Evolutionary conservation across 1,140 invertebrate genomes (phyloP), one percentile per base, ranked within the genome.

Genomic region (Danaus melanippus): DNA sequence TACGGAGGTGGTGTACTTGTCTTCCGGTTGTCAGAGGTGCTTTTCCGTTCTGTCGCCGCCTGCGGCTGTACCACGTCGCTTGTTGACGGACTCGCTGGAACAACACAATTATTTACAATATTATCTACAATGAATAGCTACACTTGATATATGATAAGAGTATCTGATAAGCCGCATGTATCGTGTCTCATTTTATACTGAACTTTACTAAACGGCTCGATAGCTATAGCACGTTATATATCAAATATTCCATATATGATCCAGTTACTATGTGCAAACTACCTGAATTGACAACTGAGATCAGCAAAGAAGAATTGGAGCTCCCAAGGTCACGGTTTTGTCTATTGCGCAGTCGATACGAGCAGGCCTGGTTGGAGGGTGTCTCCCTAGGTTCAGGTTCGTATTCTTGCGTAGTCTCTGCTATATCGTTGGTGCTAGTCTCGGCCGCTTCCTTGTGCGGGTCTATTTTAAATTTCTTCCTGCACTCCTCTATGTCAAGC

Each of bases 381-480:
- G 53, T 39, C 63, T 60, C 50, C 32, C 55, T 46, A 48, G 50
- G 73, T 45, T 76, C 76, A 46, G 60, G 55, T 43, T 82, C 77
- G 62, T 75, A 66, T 53, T 77, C 76, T 1, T 62, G 64, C 44
- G 61, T 66, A 42, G 56, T 60, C 15, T 72, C 69, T 40, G 52
- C 53, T 15, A 58, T 54, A 39, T 62, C 55, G 21, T 69, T 66
- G 44, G 62, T 73, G 46, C 59, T 68, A 32, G 68, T 60, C 39
- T 74, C 75, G n/a, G 66, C 52, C 12, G 56, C 46, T 39, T 79
- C 76, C 60, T 71, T 77, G 12, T 73, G 66, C 21, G 69, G 53
- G 61, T 84, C 81, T 71, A 76, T 75, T 73, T 84, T 86, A 76
- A 79, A 75, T 49, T 74, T 78, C 67, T 86, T 86, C 46, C 58